Evolutionary conservation across 2,888 invertebrate species (phyloP), one percentile per base, ranked within the genome.

Genomic region (Candidula unifasciata): DNA sequence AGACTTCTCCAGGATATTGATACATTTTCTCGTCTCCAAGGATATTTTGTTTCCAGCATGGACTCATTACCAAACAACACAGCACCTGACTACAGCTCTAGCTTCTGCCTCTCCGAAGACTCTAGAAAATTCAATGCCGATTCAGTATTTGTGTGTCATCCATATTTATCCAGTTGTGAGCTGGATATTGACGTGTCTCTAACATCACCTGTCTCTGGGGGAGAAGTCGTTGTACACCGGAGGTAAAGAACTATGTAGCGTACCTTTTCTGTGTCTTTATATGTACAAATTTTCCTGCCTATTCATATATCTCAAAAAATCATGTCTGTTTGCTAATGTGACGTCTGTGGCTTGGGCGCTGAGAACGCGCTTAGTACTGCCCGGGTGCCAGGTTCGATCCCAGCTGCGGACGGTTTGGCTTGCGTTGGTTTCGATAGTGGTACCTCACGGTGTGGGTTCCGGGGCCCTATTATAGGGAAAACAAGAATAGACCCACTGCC

Each of bases 201-300:
- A 30, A 0, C 5, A 21, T 76, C 76, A 8, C 52, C 74, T 57
- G 27, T 86, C 37, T 71, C 89, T 37, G 90, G 90, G 89, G 44
- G 73, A n/a, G 89, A 88, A 5, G 80, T 90, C 30, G 88, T 90
- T 2, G 90, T 90, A 81, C 90, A 90, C 71, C 89, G 90, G 0
- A 90, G 90, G 21, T 85, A 89, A 1, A 88, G 87, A 3, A 87
- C 84, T 8, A 1, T 44, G 44, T 44, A 44, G 8, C 6, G 13
- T 44, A 44, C 44, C 44, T 44, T 44, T 44, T n/a, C n/a, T n/a
- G n/a, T n/a, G n/a, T n/a, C n/a, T n/a, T n/a, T n/a, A n/a, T n/a
- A n/a, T n/a, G n/a, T n/a, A n/a, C n/a, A n/a, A n/a, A n/a, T n/a
- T n/a, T n/a, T n/a, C n/a, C n/a, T n/a, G n/a, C n/a, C n/a, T n/a